These are phyloP conservation scores for Drosophila helvetica DNA, from an alignment of 2,888 invertebrate species.

Conservation along the genomic window DNA sequence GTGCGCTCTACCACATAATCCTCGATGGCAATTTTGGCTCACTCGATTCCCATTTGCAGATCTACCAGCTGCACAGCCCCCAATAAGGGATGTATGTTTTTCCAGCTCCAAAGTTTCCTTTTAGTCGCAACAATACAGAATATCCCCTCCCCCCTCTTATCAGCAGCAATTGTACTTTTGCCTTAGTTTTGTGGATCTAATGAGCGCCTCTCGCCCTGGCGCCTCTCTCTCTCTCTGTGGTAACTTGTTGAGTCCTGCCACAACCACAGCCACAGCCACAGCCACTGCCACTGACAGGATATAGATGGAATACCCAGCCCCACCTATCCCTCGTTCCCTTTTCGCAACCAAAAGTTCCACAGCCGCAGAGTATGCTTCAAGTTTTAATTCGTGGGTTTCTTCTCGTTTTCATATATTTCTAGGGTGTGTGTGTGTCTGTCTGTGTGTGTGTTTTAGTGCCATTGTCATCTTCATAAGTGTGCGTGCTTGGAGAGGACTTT, in stretches of 20 bases:
- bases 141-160: background rate
- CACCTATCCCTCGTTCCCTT: background rate
- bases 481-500: background rate
- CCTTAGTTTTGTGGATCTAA: background rate
- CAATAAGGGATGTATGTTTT: background rate
- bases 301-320: background rate
- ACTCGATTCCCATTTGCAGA: background rate
- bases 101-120: background rate
- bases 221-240: background rate
- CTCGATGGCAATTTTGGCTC: background rate
- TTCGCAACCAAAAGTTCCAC: background rate
- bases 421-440: background rate
- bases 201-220: background rate
- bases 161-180: background rate
- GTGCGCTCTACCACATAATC: background rate
- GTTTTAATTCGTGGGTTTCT: background rate
- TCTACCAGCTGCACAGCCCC: background rate
- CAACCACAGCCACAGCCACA: background rate
- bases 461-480: background rate
- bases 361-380: slow-evolving; percentile 1
- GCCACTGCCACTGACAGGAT: background rate
- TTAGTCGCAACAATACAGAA: background rate
- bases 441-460: background rate
- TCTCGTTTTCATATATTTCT: background rate
- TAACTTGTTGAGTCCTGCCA: background rate